Evolutionary conservation across 2,113 vertebrate species (phyloP), one percentile per base, ranked within the genome.

Genomic region (Triplophysa rosa): DNA sequence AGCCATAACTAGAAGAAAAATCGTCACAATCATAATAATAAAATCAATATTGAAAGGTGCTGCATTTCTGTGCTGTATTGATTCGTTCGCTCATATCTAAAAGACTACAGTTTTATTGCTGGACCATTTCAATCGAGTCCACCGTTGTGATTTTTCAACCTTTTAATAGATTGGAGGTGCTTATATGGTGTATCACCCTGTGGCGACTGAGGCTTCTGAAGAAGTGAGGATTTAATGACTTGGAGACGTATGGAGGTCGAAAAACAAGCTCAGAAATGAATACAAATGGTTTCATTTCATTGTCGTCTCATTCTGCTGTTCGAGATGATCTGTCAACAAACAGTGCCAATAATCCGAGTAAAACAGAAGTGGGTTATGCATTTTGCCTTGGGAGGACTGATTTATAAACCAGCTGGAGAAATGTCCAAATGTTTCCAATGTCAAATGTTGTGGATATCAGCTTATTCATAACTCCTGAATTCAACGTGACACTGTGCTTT

Each of bases 41-140:
- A 58, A 21, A 58, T 58, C 54, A n/a, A 58, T 21, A 58, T 21
- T 58, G 19, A 58, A 58, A n/a, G 5, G 54, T 58, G n/a, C n/a
- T 21, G 10, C 24, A 42, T 59, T 17, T 59, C 52, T 24, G 4
- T 52, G 65, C 8, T 45, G 49, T 26, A 26, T 29, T 8, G n/a
- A 24, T 33, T 67, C 64, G 9, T 58, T 58, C 19, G n/a, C 8
- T 58, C 19, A n/a, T 21, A 8, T 40, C 58, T 58, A n/a, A 42
- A 70, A 12, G 21, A 19, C 23, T 63, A 77, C 59, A 37, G 56
- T 77, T 77, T 77, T 64, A 77, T 64, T 16, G 62, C 65, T 26
- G 26, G 49, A 47, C 58, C 59, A 56, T 81, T 63, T 70, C 65
- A 77, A 56, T 59, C 42, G 21, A 40, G 65, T 66, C 12, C 8